These are phyloP conservation scores for Irena cyanogastra DNA, from an alignment of 2,113 vertebrate genomes.

Conservation along the genomic window DNA sequence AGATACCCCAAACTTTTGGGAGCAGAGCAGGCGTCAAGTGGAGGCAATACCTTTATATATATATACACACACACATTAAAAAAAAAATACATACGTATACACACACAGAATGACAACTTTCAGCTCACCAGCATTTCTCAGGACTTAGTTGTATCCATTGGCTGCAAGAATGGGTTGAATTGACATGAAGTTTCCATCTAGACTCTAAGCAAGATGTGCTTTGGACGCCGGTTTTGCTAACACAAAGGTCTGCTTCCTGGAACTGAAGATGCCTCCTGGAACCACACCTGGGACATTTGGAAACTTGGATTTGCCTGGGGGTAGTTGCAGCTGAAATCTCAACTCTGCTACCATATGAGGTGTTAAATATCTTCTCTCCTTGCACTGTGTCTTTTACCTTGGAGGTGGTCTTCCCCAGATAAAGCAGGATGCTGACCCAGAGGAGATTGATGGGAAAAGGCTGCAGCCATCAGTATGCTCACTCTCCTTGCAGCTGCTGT, in stretches of 20 bases:
- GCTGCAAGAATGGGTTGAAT: background rate
- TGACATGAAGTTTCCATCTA: conserved; percentile 34
- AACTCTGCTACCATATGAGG: background rate
- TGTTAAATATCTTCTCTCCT: background rate
- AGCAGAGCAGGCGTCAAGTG: background rate
- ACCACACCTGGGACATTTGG: conserved; percentile 41
- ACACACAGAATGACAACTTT: background rate
- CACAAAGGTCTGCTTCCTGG: conserved; percentile 17
- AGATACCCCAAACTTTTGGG: background rate
- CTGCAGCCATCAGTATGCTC: background rate
- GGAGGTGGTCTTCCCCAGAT: background rate
- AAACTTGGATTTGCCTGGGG: conserved; percentile 31
- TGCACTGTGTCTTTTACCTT: background rate
- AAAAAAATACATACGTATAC: background rate
- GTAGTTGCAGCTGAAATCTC: background rate
- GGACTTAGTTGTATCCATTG: background rate
- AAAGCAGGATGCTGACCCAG: background rate
- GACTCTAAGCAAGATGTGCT: background rate
- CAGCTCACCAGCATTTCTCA: background rate
- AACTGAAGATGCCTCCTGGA: conserved; percentile 41
- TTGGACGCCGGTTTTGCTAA: conserved; percentile 14
- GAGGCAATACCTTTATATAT: background rate
- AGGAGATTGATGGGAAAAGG: background rate
- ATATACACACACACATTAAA: accelerated
- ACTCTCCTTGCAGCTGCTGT: background rate